A percentile compares a stretch with the other conserved stretches of the same genome.
These are phyloP conservation scores for Salpingus planirostris DNA, from an alignment of 2,888 invertebrate genomes.

Conservation along the genomic window DNA sequence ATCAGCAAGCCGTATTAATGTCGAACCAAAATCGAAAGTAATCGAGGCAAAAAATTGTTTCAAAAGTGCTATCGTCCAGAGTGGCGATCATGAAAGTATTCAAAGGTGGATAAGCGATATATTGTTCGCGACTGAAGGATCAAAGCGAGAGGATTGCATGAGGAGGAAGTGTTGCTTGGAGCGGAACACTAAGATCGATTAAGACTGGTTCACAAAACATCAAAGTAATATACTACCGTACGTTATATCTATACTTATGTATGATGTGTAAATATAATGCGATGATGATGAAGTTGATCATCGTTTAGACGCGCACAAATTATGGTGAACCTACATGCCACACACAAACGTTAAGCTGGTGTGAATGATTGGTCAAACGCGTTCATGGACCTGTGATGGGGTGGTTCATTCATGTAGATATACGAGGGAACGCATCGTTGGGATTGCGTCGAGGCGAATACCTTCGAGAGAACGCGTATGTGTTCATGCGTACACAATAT, in stretches of 20 bases:
- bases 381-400: too few species aligned
- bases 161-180: too few species aligned
- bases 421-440: too few species aligned
- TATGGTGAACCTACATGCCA: constrained; percentile 11
- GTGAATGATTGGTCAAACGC: constrained; percentile 25
- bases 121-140: constrained; percentile 17
- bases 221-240: constrained; percentile 27
- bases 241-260: too few species aligned
- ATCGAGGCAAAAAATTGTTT: constrained; percentile 17
- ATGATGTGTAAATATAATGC: too few species aligned
- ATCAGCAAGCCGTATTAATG: constrained; percentile 13
- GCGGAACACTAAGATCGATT: constrained; percentile 25
- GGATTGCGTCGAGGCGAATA: too few species aligned
- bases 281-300: constrained; percentile 21
- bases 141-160: constrained; percentile 14
- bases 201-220: constrained; percentile 25
- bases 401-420: too few species aligned
- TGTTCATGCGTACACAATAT: too few species aligned
- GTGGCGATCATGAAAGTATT: constrained; percentile 11
- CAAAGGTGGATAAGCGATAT: constrained; percentile 14
- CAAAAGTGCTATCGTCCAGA: constrained; percentile 10
- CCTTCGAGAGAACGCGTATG: too few species aligned
- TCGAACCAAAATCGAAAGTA: too few species aligned
- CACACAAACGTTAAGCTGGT: constrained; percentile 23
- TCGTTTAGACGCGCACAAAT: too few species aligned